phyloP scores from a whole-genome alignment of 64 coral and sea anemone genomes.

The Porites australiensis region DNA sequence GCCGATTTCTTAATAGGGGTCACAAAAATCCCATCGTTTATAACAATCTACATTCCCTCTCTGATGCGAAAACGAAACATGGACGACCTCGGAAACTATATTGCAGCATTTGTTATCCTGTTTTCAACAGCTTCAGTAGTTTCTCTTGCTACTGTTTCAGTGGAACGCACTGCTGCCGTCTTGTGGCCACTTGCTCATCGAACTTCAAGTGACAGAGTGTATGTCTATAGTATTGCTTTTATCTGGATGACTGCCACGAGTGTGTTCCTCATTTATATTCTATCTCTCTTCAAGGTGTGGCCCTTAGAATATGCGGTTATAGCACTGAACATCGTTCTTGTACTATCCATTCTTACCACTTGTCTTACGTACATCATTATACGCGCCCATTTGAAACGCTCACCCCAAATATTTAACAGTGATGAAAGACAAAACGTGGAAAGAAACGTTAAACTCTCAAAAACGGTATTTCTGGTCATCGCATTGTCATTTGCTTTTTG shows the following conservation, averaged over 20 bases:
- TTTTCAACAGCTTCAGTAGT: neutral
- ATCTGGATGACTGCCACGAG: neutral
- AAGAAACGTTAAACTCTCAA: neutral
- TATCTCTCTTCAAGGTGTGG: neutral
- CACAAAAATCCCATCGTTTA: too few species aligned
- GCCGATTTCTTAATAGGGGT: too few species aligned
- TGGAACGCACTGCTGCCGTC: neutral
- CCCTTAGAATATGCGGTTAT: neutral
- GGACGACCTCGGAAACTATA: neutral
- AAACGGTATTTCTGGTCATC: neutral
- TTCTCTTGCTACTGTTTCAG: neutral
- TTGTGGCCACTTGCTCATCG: neutral
- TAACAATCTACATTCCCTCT: neutral
- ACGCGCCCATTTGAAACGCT: neutral
- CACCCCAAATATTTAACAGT: neutral
- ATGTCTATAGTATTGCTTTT: neutral
- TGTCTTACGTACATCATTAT: neutral
- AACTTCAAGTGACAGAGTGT: neutral
- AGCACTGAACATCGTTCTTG: neutral
- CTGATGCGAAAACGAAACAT: too few species aligned
- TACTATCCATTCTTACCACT: neutral
- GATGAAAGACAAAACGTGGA: neutral
- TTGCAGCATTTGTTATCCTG: neutral
- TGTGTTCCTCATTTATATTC: neutral
- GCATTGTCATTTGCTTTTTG: neutral